Percentiles rank a stretch among this genome's conserved stretches.
These are phyloP conservation scores for Onthophagus sagittarius DNA, from an alignment of 2,888 invertebrate species.

Conservation along the genomic window DNA sequence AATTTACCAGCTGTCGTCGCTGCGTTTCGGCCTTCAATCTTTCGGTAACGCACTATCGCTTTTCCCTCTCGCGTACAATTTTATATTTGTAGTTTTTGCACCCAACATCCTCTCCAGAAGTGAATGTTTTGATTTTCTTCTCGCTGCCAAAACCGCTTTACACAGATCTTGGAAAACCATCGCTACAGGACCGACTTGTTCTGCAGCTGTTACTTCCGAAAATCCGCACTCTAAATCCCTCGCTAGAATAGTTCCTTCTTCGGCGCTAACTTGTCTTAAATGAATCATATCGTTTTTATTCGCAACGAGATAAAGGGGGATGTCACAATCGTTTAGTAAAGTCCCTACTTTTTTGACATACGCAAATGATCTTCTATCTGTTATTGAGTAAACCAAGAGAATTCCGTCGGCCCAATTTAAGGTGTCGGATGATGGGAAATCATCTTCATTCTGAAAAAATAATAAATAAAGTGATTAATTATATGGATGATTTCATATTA, in stretches of 20 bases:
- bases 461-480: background rate
- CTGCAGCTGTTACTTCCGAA: constrained; percentile 83
- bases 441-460: constrained; percentile 60
- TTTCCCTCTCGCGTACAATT: constrained; percentile 79
- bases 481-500: too few species aligned
- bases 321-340: constrained; percentile 57
- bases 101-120: constrained; percentile 80
- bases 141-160: constrained; percentile 72
- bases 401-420: constrained; percentile 89
- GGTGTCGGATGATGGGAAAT: constrained; percentile 66
- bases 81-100: constrained; percentile 61
- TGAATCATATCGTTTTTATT: constrained; percentile 92
- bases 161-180: constrained; percentile 82
- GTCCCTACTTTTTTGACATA: constrained; percentile 73
- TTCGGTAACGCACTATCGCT: constrained; percentile 86
- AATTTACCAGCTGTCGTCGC: background rate
- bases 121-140: constrained; percentile 82
- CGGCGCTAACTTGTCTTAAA: constrained; percentile 78
- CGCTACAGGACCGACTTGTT: constrained; percentile 79
- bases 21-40: constrained; percentile 53
- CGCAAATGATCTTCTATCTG: constrained; percentile 79
- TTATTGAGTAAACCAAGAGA: constrained; percentile 85
- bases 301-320: constrained; percentile 80
- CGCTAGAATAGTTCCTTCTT: constrained; percentile 84
- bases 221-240: constrained; percentile 87